phyloP scores from a whole-genome alignment of 1,140 invertebrate genomes.

The Bacillus rossius region DNA sequence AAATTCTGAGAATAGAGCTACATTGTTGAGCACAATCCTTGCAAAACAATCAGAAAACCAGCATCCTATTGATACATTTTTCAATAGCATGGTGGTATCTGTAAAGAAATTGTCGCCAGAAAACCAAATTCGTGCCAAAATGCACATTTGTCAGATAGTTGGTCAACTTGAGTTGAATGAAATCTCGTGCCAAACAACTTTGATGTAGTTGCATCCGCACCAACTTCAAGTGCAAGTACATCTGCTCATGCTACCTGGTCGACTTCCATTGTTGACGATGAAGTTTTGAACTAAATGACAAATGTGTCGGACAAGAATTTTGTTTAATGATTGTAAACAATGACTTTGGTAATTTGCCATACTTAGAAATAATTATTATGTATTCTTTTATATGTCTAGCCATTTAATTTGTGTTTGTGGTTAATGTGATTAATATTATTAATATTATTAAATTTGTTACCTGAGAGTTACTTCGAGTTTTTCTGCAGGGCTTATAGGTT shows the following conservation, averaged over 20 bases:
- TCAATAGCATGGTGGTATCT: not conserved
- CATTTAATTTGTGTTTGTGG: not conserved
- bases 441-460: not conserved
- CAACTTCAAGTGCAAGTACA: too few species aligned
- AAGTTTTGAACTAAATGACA: too few species aligned
- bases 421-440: not conserved
- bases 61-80: conserved; percentile 7
- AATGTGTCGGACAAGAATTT: not conserved
- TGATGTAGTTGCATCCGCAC: not conserved
- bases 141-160: conserved; percentile 10
- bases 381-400: not conserved
- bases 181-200: not conserved
- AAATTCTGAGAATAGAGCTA: too few species aligned
- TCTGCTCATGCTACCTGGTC: too few species aligned
- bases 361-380: not conserved
- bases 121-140: conserved; percentile 10
- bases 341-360: too few species aligned
- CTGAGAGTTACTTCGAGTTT: conserved; percentile 8
- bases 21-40: too few species aligned
- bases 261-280: too few species aligned
- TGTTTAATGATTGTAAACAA: conserved; percentile 3
- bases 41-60: not conserved
- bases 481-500: conserved; percentile 12
- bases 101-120: conserved; percentile 1
- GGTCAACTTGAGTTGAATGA: conserved; percentile 6